These are phyloP conservation scores for Ophioninae sp. DNA, from an alignment of 2,888 invertebrate genomes.

Conservation along the genomic window DNA sequence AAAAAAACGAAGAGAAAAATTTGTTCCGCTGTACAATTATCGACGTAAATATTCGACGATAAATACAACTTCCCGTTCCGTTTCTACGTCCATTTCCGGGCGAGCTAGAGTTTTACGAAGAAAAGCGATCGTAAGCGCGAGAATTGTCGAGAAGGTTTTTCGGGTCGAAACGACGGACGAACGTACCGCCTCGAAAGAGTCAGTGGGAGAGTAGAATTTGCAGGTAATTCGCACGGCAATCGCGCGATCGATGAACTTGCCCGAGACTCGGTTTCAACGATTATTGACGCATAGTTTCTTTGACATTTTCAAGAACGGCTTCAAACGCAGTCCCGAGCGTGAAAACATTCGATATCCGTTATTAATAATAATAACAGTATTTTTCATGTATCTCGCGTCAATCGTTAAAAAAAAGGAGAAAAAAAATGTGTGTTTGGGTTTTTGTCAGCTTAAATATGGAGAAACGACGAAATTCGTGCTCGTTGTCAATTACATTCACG, in stretches of 20 bases:
- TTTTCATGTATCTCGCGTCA: conserved; percentile 5
- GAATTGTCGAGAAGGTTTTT: not conserved
- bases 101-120: not conserved
- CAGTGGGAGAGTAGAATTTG: not conserved
- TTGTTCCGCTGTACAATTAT: not conserved
- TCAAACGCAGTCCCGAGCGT: not conserved
- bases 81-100: conserved; percentile 18
- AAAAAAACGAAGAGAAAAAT: not conserved
- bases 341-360: not conserved
- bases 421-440: not conserved
- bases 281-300: conserved; percentile 1
- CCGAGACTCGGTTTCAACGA: conserved; percentile 1
- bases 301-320: not conserved
- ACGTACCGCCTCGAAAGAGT: not conserved
- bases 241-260: conserved; percentile 18
- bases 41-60: too few relatives aligned
- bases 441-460: not conserved
- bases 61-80: conserved; percentile 24
- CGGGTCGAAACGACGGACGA: not conserved
- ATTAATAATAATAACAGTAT: conserved; percentile 31
- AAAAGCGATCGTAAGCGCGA: not conserved
- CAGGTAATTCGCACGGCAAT: not conserved
- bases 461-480: not conserved
- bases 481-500: conserved; percentile 7
- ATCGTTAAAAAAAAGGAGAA: not conserved